Evolutionary conservation across 2,113 vertebrate species (phyloP).

Genomic region (Psammodynastes pulverulentus): DNA sequence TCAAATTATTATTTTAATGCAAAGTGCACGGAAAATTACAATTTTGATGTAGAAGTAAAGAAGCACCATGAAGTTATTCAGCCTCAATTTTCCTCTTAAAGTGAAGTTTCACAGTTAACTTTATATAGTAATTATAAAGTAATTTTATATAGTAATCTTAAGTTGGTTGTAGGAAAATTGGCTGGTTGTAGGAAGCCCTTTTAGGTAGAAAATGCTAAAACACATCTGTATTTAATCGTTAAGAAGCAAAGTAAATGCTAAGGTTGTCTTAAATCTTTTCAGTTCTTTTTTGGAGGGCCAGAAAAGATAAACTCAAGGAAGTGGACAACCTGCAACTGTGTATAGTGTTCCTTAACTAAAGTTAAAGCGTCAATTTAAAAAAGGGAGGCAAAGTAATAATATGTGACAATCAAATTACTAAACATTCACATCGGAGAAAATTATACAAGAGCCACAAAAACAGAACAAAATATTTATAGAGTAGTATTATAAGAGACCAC

Average conservation of each 20-base stretch:
- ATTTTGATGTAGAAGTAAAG: slow-evolving; percentile 50
- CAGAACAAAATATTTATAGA: neutral
- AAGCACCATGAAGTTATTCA: slow-evolving; percentile 55
- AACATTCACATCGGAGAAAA: neutral
- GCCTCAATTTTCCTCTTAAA: slow-evolving; percentile 33
- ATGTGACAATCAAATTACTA: no score
- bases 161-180: slow-evolving; percentile 51
- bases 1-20: slow-evolving; percentile 49
- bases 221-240: slow-evolving; percentile 59
- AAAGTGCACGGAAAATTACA: slow-evolving; percentile 42
- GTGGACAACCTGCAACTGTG: no score
- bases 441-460: neutral
- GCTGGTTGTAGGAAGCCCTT: slow-evolving; percentile 54
- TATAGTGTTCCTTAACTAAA: no score
- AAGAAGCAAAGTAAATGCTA: slow-evolving; percentile 50
- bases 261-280: slow-evolving; percentile 42
- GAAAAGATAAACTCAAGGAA: neutral
- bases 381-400: no score
- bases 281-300: neutral
- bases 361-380: no score
- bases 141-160: slow-evolving; percentile 42
- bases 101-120: slow-evolving; percentile 65
- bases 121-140: slow-evolving; percentile 25
- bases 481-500: neutral
- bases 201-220: slow-evolving; percentile 58